These are phyloP conservation scores for Hypocryptadius cinnamomeus DNA, from an alignment of 2,113 vertebrate species.

Conservation along the genomic window DNA sequence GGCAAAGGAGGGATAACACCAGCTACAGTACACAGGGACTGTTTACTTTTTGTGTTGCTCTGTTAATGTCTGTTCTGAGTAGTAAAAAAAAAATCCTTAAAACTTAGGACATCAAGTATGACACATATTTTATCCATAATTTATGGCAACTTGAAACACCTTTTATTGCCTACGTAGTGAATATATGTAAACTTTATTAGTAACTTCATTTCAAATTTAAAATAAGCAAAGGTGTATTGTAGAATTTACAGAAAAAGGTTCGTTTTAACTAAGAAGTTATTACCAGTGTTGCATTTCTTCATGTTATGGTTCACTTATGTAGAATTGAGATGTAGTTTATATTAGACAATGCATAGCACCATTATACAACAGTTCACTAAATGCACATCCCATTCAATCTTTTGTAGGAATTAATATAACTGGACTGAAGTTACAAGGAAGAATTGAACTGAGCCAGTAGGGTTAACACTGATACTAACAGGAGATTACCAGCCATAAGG, in stretches of 20 bases:
- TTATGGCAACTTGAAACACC: constrained; percentile 42
- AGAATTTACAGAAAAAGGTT: constrained; percentile 46
- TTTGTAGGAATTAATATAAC: constrained; percentile 34
- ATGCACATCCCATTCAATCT: constrained; percentile 52
- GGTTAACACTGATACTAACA: constrained; percentile 18
- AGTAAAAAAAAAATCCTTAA: not conserved
- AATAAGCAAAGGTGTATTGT: constrained; percentile 44
- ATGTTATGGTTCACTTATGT: constrained; percentile 52
- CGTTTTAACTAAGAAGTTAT: constrained; percentile 44
- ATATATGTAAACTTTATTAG: constrained; percentile 61
- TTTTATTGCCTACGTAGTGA: constrained; percentile 59
- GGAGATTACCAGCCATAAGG: constrained; percentile 23
- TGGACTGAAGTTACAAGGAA: constrained; percentile 55
- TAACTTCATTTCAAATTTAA: constrained; percentile 53
- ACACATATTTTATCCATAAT: constrained; percentile 51
- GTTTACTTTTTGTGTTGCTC: not conserved
- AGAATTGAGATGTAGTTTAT: constrained; percentile 37
- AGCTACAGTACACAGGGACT: not conserved
- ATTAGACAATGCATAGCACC: constrained; percentile 48
- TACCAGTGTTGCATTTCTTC: constrained; percentile 49
- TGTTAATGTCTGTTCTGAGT: not conserved
- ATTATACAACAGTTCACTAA: constrained; percentile 57
- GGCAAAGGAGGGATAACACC: not conserved
- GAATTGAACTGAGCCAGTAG: constrained; percentile 14
- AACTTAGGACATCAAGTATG: constrained; percentile 40